A percentile compares a stretch with the other conserved stretches of the same genome.
Evolutionary conservation across 2,797 vertebrate genomes (phyloP).

Genomic region (Gymnocypris eckloni): DNA sequence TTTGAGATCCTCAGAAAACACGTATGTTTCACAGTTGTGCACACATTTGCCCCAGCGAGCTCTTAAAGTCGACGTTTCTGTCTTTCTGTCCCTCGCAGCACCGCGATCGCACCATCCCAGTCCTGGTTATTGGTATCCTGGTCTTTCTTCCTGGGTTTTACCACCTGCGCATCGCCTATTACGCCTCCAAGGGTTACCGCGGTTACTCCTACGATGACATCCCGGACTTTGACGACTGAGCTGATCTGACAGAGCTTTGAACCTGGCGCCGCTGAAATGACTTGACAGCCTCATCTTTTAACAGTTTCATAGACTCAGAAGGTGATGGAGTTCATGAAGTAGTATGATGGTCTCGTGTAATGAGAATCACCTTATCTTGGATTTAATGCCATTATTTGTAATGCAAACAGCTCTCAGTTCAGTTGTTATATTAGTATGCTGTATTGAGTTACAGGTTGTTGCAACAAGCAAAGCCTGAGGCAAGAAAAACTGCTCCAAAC

Average conservation of each 20-base stretch:
- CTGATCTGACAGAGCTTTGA: constrained; percentile 12
- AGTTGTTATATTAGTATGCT: not conserved
- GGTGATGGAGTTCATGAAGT: constrained; percentile 9
- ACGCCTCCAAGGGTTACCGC: constrained; percentile 90
- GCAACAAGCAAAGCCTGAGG: constrained; percentile 10
- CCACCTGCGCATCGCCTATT: constrained; percentile 95
- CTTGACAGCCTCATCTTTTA: constrained; percentile 17
- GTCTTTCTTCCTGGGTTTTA: constrained; percentile 97
- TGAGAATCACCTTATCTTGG: constrained; percentile 6
- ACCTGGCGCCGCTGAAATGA: not conserved
- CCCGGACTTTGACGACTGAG: constrained; percentile 95
- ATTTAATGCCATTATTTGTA: not conserved
- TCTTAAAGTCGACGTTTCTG: not conserved
- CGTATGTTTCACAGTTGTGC: not conserved
- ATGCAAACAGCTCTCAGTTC: constrained; percentile 18
- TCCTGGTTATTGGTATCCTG: constrained; percentile 94
- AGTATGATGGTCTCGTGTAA: not conserved
- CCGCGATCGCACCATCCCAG: constrained; percentile 88
- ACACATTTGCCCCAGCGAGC: not conserved
- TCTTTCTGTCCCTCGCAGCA: constrained; percentile 75
- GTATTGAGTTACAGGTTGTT: constrained; percentile 19
- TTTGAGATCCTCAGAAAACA: not conserved
- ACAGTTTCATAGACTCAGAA: constrained; percentile 12
- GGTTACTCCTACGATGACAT: constrained; percentile 98
- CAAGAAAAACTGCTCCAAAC: constrained; percentile 8